These are phyloP conservation scores for Dromiciops gliroides DNA, from an alignment of 2,113 vertebrate species.

Conservation along the genomic window DNA sequence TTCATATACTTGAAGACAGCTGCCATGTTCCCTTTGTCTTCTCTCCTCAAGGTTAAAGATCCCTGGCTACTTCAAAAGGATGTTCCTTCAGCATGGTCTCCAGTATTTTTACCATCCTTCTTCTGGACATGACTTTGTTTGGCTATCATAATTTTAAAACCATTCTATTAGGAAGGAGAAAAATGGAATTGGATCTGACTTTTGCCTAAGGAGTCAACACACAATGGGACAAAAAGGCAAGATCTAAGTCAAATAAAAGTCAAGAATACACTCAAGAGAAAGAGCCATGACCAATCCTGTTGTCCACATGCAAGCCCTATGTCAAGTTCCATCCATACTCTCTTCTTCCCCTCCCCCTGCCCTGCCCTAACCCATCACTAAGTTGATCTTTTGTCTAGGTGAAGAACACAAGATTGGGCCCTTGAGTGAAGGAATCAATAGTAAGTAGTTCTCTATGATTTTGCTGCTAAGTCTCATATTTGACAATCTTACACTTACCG, in stretches of 20 bases:
- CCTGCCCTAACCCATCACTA: neutral
- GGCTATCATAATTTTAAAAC: neutral
- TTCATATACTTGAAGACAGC: neutral
- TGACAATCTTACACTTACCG: slow-evolving; percentile 68
- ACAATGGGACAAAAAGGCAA: neutral
- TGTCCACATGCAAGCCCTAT: neutral
- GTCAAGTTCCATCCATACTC: neutral
- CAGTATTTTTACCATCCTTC: neutral
- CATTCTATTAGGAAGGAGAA: neutral
- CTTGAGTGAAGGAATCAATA: slow-evolving; percentile 68
- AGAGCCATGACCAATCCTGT: neutral
- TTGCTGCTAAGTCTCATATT: slow-evolving; percentile 68
- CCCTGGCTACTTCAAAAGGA: neutral
- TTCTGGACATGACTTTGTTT: neutral
- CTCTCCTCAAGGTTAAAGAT: neutral
- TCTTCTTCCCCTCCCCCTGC: neutral
- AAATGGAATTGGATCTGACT: neutral
- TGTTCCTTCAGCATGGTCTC: neutral
- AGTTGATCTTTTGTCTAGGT: slow-evolving; percentile 65
- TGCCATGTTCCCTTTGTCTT: neutral
- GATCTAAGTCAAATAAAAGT: neutral
- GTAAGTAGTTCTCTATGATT: slow-evolving; percentile 69
- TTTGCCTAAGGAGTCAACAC: neutral
- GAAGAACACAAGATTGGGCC: slow-evolving; percentile 52
- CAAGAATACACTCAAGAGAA: neutral